Base-by-base conservation (phyloP, 1,140 invertebrate species). In the Adoxophyes honmai region DNA sequence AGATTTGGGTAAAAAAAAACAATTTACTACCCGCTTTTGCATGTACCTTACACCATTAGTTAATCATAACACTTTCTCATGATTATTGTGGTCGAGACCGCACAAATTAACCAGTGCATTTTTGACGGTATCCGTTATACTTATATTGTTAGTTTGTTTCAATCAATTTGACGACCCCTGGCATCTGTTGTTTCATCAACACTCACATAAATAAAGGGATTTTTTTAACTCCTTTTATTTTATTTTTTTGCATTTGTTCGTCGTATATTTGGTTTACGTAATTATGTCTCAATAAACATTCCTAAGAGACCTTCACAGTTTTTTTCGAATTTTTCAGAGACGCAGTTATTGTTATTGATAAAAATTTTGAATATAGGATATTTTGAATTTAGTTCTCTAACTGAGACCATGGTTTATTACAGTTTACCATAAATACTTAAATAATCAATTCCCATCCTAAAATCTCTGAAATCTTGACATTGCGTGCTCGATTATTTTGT, bases 141-240 rank as follows among this genome's bases (percentile, higher is more conserved):
- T 36, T 7, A 10, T 36, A 36, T 36, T 36, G 34, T 36, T 36
- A 10, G 34, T 36, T 36, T 36, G 8, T 36, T 36, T 36, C 3
- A 36, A 36, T 10, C 34, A 36, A 42, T 42, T 42, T 42, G 38
- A 7, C 38, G 38, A 42, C 38, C 38, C 8, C 13, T 18, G 3
- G 1, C 38, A 42, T 42, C 38, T 18, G 3, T 42, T n/a, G 16
- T 42, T 42, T 42, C 16, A 9, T 42, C 38, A 14, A 42, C 5
- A 42, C 38, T 42, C 11, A 42, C 38, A 42, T 42, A 42, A n/a
- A 42, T 42, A 42, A 14, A 6, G n/a, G 13, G n/a, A 11, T 42
- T 11, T 42, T 42, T 42, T 14, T 14, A 18, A 4, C n/a, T n/a
- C n/a, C n/a, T n/a, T 42, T 14, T n/a, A 14, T 7, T 42, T 14